These are phyloP conservation scores for Anoplius nigerrimus DNA, from an alignment of 2,888 invertebrate species.

Conservation along the genomic window DNA sequence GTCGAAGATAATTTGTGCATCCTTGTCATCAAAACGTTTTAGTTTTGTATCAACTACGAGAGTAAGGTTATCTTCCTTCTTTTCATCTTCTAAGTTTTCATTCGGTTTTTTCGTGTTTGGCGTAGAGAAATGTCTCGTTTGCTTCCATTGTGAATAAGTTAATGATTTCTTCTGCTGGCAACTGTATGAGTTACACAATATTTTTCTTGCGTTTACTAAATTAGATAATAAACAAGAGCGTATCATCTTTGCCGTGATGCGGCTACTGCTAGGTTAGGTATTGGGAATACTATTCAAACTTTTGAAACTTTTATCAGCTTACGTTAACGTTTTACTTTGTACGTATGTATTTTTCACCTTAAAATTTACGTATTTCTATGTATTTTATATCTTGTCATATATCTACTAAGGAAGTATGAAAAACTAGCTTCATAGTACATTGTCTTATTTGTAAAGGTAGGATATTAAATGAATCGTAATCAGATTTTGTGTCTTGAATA, in stretches of 20 bases:
- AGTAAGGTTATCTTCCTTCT: conserved; percentile 46
- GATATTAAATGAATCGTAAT: too few species aligned
- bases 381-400: too few species aligned
- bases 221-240: conserved; percentile 39
- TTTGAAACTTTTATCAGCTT: too few species aligned
- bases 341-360: too few species aligned
- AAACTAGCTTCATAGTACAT: too few species aligned
- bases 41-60: conserved; percentile 80
- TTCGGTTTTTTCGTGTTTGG: conserved; percentile 24
- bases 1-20: conserved; percentile 83
- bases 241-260: conserved; percentile 33
- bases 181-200: conserved; percentile 41
- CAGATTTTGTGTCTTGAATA: too few species aligned
- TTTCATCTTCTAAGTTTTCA: conserved; percentile 27
- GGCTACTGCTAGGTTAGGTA: too few species aligned
- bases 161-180: conserved; percentile 38
- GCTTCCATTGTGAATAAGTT: conserved; percentile 45
- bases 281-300: too few species aligned
- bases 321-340: too few species aligned
- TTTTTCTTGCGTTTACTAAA: conserved; percentile 45
- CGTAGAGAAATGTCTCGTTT: conserved; percentile 41
- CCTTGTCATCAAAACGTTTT: conserved; percentile 83
- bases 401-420: too few species aligned
- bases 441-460: too few species aligned
- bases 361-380: too few species aligned